Base-by-base conservation (phyloP, 2,888 invertebrate species). In the Scaptomyza cyrtandrae region DNA sequence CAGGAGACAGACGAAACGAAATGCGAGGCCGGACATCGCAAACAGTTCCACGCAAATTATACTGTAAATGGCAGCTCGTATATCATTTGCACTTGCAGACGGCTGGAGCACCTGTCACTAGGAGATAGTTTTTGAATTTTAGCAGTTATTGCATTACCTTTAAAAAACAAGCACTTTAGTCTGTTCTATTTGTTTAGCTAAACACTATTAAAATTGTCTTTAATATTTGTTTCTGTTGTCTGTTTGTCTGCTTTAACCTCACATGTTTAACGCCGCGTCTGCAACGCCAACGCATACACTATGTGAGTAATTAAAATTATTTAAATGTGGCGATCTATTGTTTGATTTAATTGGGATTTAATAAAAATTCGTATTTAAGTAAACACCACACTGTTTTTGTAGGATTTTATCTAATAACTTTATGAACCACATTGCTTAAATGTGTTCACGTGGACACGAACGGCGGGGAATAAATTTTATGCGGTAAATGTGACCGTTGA, bases 241-340 rank as follows among this genome's bases (percentile, higher is more conserved):
- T 78, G 75, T 71, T 80, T 76, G 77, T 78, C 80, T 82, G 78
- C 68, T 89, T 89, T 90, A 91, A 90, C 90, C 90, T 90, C 90
- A 90, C 91, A 90, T 91, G 89, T 82, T 89, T 78, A 87, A 86
- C 88, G 84, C 80, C 81, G 77, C 78, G 87, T 84, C 78, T 71
- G 63, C 80, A 85, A 72, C 71, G 63, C 65, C 70, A 65, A 75
- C 79, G 49, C 79, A 75, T 41, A 44, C 44, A 62, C 64, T 66
- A 24, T 60, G 58, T 49, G 5, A 69, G 43, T 16, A 55, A n/a
- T 55, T 39, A 14, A 11, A 56, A 37, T 59, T 13, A 5, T 3
- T 24, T 0, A 0, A 37, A 45, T 24, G 31, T 19, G 11, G 19
- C 7, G 24, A 44, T 29, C 14, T 48, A 39, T 57, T 7, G 2